Evolutionary conservation across 1,140 invertebrate genomes (phyloP).

Genomic region (Patella vulgata): DNA sequence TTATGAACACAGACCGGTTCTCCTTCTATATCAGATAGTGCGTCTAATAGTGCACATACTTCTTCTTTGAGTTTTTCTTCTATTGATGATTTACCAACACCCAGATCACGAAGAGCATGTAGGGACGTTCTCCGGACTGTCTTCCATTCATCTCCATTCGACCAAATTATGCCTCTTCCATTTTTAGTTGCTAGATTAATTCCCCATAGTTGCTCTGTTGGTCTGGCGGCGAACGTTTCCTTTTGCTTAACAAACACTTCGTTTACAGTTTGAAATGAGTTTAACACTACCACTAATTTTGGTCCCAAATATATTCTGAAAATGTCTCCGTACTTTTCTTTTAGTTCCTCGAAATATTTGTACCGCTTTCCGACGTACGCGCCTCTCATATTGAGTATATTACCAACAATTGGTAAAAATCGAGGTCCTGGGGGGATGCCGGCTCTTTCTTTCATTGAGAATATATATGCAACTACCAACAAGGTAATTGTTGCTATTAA

Average conservation of each 20-base stretch:
- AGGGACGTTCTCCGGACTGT: conserved; percentile 82
- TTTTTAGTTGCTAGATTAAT: not conserved
- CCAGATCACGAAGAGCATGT: conserved; percentile 86
- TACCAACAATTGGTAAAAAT: too few species aligned
- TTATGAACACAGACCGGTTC: conserved; percentile 37
- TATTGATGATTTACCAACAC: conserved; percentile 69
- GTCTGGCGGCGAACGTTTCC: not conserved
- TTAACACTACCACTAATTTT: not conserved
- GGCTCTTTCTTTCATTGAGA: too few species aligned
- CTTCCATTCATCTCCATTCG: conserved; percentile 69
- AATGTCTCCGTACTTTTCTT: not conserved
- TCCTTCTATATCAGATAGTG: conserved; percentile 21
- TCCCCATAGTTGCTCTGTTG: not conserved
- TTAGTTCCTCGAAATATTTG: not conserved
- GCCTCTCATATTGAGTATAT: too few species aligned
- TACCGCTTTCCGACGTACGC: not conserved
- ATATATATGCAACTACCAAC: too few species aligned
- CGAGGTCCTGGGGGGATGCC: too few species aligned
- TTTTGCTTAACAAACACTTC: not conserved
- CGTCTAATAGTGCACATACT: conserved; percentile 31
- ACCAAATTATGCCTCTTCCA: conserved; percentile 82
- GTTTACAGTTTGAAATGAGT: not conserved
- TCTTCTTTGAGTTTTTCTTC: conserved; percentile 50
- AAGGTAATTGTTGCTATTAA: too few species aligned
- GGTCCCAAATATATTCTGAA: not conserved